Evolutionary conservation across 2,113 vertebrate species (phyloP), one percentile per base, ranked within the genome.

Genomic region (Cairina moschata): DNA sequence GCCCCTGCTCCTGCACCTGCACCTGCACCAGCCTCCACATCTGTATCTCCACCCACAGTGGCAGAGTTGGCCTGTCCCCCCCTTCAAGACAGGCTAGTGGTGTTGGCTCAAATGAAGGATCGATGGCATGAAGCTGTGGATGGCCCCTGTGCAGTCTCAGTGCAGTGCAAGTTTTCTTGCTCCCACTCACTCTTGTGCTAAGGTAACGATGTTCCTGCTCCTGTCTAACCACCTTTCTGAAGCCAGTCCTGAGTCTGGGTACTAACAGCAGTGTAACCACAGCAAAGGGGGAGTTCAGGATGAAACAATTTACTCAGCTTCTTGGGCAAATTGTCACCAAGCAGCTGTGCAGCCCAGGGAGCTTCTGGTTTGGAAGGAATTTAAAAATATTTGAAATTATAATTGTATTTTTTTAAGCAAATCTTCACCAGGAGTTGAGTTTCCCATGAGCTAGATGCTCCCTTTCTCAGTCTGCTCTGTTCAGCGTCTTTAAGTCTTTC

Each of bases 361-460:
- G 74, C 82, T 96, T 94, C 63, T 97, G 93, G 82, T 93, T 94
- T 88, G 78, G 91, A 95, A 63, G 59, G 71, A 89, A 91, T 91
- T 82, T 21, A 2, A 88, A 79, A 68, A 80, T 76, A 74, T n/a
- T 91, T 88, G n/a, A 88, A 91, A 73, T 55, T 69, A 73, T 66
- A 73, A 46, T 42, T 28, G 13, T 34, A 32, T 40, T 65, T 86
- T 54, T 73, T 93, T 32, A 74, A 92, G 48, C 13, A 73, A 88
- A 60, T 86, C 25, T 78, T 26, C 13, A 68, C 36, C 23, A 89
- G 66, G 32, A 65, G 36, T 36, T 60, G 29, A 77, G 36, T 81
- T 92, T 90, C 75, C 67, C 76, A 1, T 71, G 72, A 86, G 60
- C 36, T 89, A 29, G 42, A 42, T 48, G 72, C 21, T 22, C 8